Conservation (phyloP, 2,113 vertebrate genomes). For the Cariama cristata region DNA sequence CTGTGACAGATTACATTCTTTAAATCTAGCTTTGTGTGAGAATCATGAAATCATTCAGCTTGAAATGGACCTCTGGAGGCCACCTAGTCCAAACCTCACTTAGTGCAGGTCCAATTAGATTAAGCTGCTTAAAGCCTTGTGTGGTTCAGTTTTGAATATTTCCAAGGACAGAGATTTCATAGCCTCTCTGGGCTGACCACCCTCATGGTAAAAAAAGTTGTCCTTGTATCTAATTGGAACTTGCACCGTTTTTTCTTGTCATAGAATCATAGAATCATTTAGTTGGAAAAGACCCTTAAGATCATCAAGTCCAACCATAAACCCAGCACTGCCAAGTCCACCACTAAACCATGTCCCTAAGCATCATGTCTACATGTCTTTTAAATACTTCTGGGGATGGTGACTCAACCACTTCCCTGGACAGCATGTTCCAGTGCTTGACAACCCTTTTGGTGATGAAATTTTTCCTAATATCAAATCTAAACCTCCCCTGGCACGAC, state of each 20-base stretch:
- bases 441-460: no score
- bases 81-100: not conserved
- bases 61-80: not conserved
- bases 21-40: not conserved
- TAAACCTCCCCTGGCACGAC: no score
- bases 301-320: no score
- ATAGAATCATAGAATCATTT: not conserved
- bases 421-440: no score
- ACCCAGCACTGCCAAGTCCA: no score
- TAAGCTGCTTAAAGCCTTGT: not conserved
- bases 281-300: no score
- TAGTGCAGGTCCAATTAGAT: not conserved
- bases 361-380: no score
- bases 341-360: no score
- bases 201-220: not conserved
- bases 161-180: not conserved
- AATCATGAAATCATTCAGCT: not conserved
- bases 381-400: no score
- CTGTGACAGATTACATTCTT: not conserved
- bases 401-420: no score
- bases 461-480: no score
- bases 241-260: not conserved
- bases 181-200: not conserved
- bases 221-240: not conserved
- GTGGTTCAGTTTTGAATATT: not conserved